These are phyloP conservation scores for Geodia barretti DNA, from an alignment of 37 sponge, comb jelly and placozoan genomes.

Conservation along the genomic window DNA sequence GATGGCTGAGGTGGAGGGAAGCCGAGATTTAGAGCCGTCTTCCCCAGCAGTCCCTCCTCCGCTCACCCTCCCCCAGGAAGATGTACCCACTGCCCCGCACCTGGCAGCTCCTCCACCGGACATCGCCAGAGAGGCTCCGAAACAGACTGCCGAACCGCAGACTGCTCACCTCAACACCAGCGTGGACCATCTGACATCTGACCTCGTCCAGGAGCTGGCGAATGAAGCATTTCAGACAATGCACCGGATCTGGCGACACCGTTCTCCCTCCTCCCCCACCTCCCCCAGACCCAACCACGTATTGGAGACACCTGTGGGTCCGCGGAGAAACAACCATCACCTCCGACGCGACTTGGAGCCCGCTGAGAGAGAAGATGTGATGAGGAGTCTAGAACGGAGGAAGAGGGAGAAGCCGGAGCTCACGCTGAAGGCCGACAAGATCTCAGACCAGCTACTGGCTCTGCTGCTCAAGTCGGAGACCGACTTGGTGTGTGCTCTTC, in stretches of 20 bases:
- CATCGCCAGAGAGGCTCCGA: constrained; percentile 28
- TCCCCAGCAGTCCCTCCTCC: background rate
- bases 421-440: constrained; percentile 44
- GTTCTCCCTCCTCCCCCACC: background rate
- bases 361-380: background rate
- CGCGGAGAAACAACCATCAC: constrained; percentile 3
- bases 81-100: background rate
- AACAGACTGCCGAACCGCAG: background rate
- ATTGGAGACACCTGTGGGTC: too few species aligned
- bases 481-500: constrained; percentile 22
- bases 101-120: constrained; percentile 28
- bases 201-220: constrained; percentile 51
- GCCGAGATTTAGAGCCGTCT: background rate
- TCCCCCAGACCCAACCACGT: background rate
- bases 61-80: background rate
- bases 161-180: background rate
- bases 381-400: background rate
- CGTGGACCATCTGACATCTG: constrained; percentile 6
- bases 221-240: constrained; percentile 56
- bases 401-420: background rate
- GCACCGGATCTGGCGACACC: constrained; percentile 22
- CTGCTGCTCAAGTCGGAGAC: constrained; percentile 42
- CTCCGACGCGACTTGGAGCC: background rate
- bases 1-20: background rate
- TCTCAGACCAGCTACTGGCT: constrained; percentile 52